These are phyloP conservation scores for Onychomys arenicola DNA, from an alignment of 2,797 vertebrate genomes.

Conservation along the genomic window DNA sequence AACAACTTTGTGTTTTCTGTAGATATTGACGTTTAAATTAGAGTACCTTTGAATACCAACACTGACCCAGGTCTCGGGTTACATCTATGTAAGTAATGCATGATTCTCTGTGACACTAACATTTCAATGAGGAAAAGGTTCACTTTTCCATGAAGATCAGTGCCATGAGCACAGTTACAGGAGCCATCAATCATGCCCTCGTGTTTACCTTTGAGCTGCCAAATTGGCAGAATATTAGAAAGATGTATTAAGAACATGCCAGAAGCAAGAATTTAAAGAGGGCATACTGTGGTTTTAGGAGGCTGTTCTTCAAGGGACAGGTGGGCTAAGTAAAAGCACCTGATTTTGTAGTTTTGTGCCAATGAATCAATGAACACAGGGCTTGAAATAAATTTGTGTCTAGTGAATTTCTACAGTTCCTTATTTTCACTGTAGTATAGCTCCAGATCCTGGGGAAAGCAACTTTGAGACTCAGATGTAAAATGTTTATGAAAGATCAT, in stretches of 20 bases:
- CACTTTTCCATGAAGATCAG: background rate
- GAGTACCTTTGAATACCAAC: background rate
- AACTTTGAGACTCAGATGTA: background rate
- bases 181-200: background rate
- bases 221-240: background rate
- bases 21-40: background rate
- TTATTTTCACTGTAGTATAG: background rate
- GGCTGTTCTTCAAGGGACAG: background rate
- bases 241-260: background rate
- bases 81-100: background rate
- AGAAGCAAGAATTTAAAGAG: background rate
- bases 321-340: background rate
- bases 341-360: background rate
- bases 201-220: background rate
- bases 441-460: background rate
- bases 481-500: background rate
- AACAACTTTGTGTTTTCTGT: background rate
- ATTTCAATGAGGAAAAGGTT: background rate
- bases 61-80: background rate
- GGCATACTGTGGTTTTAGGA: background rate
- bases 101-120: background rate
- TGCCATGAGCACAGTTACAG: background rate
- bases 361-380: background rate
- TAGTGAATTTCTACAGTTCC: background rate
- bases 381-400: background rate